Evolutionary conservation across 2,113 vertebrate genomes (phyloP).

Genomic region (Zapornia atra): DNA sequence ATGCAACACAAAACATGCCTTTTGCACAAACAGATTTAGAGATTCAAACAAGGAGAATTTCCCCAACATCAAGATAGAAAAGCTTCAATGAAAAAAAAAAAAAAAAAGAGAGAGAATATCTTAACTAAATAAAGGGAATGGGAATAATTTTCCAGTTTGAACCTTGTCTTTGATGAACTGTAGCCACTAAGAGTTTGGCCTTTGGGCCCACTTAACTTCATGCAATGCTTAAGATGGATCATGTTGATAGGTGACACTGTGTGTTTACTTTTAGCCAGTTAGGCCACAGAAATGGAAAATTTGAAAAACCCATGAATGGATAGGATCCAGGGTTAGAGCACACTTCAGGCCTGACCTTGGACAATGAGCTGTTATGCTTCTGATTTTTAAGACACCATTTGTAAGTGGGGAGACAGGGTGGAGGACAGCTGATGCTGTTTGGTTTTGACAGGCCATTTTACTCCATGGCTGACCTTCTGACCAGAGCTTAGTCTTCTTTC

Average conservation of each 20-base stretch:
- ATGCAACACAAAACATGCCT: not conserved
- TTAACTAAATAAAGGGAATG: not conserved
- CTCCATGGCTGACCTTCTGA: not conserved
- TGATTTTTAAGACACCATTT: not conserved
- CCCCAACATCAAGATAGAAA: not conserved
- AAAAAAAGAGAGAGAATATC: not conserved
- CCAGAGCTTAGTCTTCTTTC: not conserved
- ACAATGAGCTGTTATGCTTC: not conserved
- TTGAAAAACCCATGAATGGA: not conserved
- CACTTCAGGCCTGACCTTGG: conserved; percentile 12
- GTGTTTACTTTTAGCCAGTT: not conserved
- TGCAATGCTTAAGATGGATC: not conserved
- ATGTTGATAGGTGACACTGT: not conserved
- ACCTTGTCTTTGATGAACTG: not conserved
- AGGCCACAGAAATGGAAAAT: not conserved
- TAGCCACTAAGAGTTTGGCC: not conserved
- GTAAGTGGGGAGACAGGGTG: not conserved
- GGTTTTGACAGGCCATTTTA: conserved; percentile 48
- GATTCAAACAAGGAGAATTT: not conserved
- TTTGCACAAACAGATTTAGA: not conserved
- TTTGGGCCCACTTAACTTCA: not conserved
- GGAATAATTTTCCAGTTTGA: not conserved
- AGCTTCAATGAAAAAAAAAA: not conserved
- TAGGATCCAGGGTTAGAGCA: not conserved
- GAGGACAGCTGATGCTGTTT: conserved; percentile 40